These are phyloP conservation scores for Pipistrellus nathusii DNA, from an alignment of 2,797 vertebrate genomes.

Conservation along the genomic window DNA sequence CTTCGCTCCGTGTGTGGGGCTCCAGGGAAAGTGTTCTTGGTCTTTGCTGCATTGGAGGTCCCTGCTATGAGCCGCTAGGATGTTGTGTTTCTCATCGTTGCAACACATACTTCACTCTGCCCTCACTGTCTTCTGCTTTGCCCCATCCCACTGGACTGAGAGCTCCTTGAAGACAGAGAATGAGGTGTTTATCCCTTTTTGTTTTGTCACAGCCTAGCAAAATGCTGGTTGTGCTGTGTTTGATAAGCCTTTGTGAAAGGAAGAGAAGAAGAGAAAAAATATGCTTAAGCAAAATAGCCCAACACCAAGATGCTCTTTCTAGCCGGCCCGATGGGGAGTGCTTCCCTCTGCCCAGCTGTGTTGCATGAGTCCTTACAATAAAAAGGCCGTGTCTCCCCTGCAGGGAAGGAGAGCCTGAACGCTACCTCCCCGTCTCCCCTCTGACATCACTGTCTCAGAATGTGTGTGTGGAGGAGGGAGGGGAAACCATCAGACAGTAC, in stretches of 20 bases:
- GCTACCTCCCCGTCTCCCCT: slow-evolving; percentile 32
- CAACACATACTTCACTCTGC: background rate
- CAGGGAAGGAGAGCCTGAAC: background rate
- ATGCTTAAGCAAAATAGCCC: slow-evolving; percentile 26
- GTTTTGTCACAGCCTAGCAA: background rate
- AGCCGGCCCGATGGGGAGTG: background rate
- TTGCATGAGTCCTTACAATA: slow-evolving; percentile 34
- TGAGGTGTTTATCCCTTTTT: slow-evolving; percentile 18
- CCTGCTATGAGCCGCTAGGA: background rate
- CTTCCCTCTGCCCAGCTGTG: background rate
- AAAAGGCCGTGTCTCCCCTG: background rate
- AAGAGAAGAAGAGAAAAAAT: slow-evolving; percentile 41
- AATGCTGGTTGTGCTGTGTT: background rate
- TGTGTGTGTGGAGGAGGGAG: background rate
- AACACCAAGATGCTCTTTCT: slow-evolving; percentile 3
- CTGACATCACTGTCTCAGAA: slow-evolving; percentile 58
- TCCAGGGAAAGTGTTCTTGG: background rate
- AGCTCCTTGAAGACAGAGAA: background rate
- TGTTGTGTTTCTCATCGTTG: background rate
- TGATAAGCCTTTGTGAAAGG: background rate
- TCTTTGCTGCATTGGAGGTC: background rate
- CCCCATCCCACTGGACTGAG: background rate
- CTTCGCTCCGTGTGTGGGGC: background rate
- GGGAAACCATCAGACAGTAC: background rate
- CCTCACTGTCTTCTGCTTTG: background rate